These are phyloP conservation scores for Trachelus troglodyta DNA, from an alignment of 2,888 invertebrate genomes.

Conservation along the genomic window DNA sequence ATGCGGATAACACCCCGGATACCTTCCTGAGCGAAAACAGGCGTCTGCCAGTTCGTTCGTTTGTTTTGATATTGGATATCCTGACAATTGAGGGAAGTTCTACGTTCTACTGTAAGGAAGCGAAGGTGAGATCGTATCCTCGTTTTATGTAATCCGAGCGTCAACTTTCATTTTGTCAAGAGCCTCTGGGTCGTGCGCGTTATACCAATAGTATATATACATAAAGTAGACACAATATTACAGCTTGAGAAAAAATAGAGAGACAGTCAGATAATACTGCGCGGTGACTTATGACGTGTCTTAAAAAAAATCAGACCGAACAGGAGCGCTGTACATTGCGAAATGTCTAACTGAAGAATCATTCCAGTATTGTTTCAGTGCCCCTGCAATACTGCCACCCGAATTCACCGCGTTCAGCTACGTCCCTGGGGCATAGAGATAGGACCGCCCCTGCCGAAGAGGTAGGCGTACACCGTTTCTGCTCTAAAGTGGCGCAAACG, in stretches of 20 bases:
- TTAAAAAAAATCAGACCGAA: neutral
- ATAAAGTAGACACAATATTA: neutral
- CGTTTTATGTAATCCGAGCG: neutral
- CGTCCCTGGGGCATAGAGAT: slow-evolving; percentile 58
- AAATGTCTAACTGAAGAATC: neutral
- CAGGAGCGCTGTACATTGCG: neutral
- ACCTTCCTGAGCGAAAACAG: neutral
- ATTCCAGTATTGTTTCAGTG: neutral
- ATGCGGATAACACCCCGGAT: neutral
- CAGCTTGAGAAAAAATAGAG: neutral
- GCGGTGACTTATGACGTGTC: neutral
- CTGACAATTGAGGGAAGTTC: neutral
- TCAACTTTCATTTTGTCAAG: neutral
- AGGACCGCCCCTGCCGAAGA: slow-evolving; percentile 58
- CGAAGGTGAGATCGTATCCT: neutral
- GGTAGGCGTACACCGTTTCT: slow-evolving; percentile 52
- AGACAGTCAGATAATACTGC: neutral
- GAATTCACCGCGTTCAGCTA: slow-evolving; percentile 21
- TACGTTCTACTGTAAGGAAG: neutral
- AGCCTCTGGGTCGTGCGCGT: neutral
- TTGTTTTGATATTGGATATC: neutral
- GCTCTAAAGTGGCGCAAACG: slow-evolving; percentile 47
- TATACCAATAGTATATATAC: neutral
- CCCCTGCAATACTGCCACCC: neutral
- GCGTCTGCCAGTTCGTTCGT: neutral